A percentile compares a stretch with the other conserved stretches of the same genome.
Evolutionary conservation across 2,888 invertebrate species (phyloP).

Genomic region (Heteromyza rotundicornis): DNA sequence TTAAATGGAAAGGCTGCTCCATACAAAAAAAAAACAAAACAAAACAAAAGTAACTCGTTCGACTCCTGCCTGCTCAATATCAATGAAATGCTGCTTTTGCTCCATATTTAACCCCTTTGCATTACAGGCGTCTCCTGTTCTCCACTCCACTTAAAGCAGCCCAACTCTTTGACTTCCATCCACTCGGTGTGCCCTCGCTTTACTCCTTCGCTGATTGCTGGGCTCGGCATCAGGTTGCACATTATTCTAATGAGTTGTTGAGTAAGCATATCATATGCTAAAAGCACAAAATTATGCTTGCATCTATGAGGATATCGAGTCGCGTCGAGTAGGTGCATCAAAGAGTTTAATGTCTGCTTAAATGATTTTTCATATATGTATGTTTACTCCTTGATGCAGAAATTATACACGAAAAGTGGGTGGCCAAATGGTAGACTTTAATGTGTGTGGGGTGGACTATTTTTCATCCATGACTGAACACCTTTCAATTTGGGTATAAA

Average conservation of each 20-base stretch:
- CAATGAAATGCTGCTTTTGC: neutral
- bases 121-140: no score
- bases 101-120: neutral
- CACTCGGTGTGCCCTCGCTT: neutral
- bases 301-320: slow-evolving; percentile 11
- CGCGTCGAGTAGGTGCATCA: neutral
- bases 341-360: neutral
- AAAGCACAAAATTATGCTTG: neutral
- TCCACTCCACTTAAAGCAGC: no score
- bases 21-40: neutral
- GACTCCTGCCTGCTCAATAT: neutral
- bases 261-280: slow-evolving; percentile 11
- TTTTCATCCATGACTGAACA: no score
- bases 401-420: no score
- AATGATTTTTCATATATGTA: neutral
- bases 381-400: neutral
- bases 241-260: slow-evolving; percentile 25
- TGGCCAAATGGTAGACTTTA: no score
- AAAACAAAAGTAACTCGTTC: neutral
- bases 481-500: no score
- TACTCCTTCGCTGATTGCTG: no score
- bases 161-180: neutral
- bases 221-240: no score
- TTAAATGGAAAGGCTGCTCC: no score
- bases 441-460: no score